Evolutionary conservation across 2,888 invertebrate genomes (phyloP).

Genomic region (Caenorhabditis zanzibari): DNA sequence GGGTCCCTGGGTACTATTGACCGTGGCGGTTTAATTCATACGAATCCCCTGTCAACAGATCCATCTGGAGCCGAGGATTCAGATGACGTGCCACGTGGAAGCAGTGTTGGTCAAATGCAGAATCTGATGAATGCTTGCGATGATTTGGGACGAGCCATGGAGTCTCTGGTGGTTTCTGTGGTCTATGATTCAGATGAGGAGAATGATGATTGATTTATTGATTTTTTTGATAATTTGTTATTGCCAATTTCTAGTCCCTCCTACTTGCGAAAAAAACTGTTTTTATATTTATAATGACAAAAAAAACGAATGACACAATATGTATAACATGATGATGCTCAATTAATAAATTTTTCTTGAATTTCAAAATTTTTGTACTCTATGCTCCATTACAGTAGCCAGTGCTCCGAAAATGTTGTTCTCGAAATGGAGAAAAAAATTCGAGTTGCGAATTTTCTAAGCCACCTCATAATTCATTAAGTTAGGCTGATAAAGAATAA

Average conservation of each 20-base stretch:
- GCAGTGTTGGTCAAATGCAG: slow-evolving; percentile 84
- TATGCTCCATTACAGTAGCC: no score
- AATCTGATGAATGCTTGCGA: slow-evolving; percentile 85
- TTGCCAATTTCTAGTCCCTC: slow-evolving; percentile 2
- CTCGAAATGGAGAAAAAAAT: no score
- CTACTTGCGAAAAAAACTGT: background rate
- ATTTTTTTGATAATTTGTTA: slow-evolving; percentile 5
- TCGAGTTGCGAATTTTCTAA: no score
- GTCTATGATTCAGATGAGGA: slow-evolving; percentile 88
- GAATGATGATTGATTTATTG: slow-evolving; percentile 43
- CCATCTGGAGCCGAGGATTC: slow-evolving; percentile 38
- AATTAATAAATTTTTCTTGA: no score
- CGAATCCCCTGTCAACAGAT: slow-evolving; percentile 4
- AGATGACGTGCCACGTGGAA: slow-evolving; percentile 79
- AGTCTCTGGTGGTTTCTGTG: slow-evolving; percentile 93
- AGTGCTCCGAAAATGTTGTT: no score
- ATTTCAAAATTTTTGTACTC: no score
- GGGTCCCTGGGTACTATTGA: slow-evolving; percentile 33
- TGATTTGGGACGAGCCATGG: slow-evolving; percentile 90
- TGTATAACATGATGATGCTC: no score
- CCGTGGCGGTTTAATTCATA: slow-evolving; percentile 5
- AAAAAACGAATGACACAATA: no score
- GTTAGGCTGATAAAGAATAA: no score
- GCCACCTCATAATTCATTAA: no score
- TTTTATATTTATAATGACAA: background rate